Evolutionary conservation across 1,140 invertebrate genomes (phyloP), one percentile per base, ranked within the genome.

Genomic region (Elysia chlorotica): DNA sequence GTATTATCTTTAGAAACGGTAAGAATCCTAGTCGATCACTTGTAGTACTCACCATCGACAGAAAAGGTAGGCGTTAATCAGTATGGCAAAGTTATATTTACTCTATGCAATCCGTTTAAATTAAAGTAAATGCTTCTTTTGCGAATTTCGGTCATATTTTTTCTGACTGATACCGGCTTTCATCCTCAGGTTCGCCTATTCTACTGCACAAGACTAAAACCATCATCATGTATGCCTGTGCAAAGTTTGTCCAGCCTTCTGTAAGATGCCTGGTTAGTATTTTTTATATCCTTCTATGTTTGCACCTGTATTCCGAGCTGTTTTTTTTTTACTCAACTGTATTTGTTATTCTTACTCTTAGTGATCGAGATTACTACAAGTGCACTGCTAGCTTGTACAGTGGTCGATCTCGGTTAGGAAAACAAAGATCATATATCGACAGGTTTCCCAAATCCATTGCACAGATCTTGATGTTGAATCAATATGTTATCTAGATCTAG

Each of bases 181-280:
- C 53, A 54, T 73, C 38, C 74, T 53, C 74, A 76, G 75, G 71
- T 74, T 68, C 41, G 10, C 41, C n/a, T n/a, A n/a, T 48, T 70
- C 70, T 57, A 35, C 41, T 48, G 65, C 57, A 65, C 54, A 63
- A 68, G 65, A 23, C 62, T 48, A 10, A 30, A 61, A 35, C 38
- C 31, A 71, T 23, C 54, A 73, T 21, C 38, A 81, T 81, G 80
- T 81, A 76, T 68, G 78, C 77, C 65, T 79, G 81, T 79, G 76
- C 79, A 75, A 79, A 76, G 79, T 75, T 81, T 56, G 56, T 73
- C 72, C 74, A 74, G 61, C 81, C 78, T 65, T 78, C 76, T 53
- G 74, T 74, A 48, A 77, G 78, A 76, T 78, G 76, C 68, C 54
- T 81, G 73, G 80, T 82, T 73, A 79, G 79, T 78, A n/a, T n/a